Percentiles rank a stretch among this genome's conserved stretches.
These are phyloP conservation scores for Ceyx melanurus DNA, from an alignment of 2,113 vertebrate genomes.

Conservation along the genomic window DNA sequence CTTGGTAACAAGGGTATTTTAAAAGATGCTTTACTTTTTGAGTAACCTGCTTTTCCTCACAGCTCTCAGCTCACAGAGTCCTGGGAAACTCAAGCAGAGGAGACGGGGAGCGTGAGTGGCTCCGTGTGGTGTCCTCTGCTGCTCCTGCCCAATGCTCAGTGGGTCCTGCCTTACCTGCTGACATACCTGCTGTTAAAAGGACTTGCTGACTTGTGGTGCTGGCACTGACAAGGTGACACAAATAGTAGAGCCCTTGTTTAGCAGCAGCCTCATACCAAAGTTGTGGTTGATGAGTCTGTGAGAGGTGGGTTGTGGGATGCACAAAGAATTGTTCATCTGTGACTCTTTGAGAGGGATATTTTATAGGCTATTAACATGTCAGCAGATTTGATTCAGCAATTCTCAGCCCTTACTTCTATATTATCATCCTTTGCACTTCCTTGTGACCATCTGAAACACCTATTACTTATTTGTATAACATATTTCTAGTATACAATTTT, in stretches of 20 bases:
- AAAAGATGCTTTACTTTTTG: background rate
- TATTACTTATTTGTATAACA: background rate
- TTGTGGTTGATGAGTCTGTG: background rate
- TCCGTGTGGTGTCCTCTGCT: background rate
- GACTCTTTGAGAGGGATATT: background rate
- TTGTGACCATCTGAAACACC: background rate
- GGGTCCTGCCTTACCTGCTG: background rate
- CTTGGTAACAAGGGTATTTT: background rate
- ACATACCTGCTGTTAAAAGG: background rate
- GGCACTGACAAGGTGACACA: background rate
- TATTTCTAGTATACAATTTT: background rate
- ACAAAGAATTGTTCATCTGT: background rate
- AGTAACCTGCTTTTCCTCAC: background rate
- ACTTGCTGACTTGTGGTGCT: background rate
- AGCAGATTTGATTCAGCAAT: background rate
- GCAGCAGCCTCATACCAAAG: background rate
- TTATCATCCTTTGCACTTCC: background rate
- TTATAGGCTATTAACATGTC: background rate
- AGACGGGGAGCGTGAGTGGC: fast-evolving
- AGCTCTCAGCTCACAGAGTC: background rate
- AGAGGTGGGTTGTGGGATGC: background rate
- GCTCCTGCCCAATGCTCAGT: fast-evolving
- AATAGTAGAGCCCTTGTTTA: constrained; percentile 3
- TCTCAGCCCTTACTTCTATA: background rate
- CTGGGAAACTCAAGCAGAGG: background rate